Conservation (phyloP, 2,113 vertebrate genomes). For the Zootoca vivipara region DNA sequence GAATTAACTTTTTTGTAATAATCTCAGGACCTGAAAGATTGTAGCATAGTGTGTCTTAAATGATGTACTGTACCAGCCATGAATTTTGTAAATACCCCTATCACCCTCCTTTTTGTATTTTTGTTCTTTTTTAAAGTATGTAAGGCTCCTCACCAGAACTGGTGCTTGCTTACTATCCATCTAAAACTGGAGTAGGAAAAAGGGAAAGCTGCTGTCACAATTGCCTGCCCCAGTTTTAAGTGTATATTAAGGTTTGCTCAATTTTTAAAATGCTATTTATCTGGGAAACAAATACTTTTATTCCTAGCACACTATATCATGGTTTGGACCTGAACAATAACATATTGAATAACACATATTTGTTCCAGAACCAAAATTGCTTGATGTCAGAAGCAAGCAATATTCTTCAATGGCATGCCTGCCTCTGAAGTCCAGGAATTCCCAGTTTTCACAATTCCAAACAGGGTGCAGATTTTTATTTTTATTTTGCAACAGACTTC, state of each 20-base stretch:
- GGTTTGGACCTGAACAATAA: constrained; percentile 6
- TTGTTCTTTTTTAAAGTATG: constrained; percentile 72
- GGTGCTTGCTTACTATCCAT: constrained; percentile 75
- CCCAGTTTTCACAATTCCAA: neutral
- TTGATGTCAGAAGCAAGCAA: neutral
- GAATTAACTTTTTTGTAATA: constrained; percentile 78
- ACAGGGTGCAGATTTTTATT: constrained; percentile 17
- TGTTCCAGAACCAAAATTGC: constrained; percentile 3
- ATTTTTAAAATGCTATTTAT: constrained; percentile 35
- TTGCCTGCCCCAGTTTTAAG: constrained; percentile 61
- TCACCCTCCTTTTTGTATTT: constrained; percentile 81
- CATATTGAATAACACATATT: neutral
- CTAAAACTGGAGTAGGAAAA: constrained; percentile 70
- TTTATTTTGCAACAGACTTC: constrained; percentile 66
- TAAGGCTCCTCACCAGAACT: constrained; percentile 77
- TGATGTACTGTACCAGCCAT: constrained; percentile 87
- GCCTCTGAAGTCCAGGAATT: constrained; percentile 45
- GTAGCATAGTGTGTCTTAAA: constrained; percentile 89
- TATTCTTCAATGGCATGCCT: constrained; percentile 9
- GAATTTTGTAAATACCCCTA: constrained; percentile 85
- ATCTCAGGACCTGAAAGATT: constrained; percentile 87
- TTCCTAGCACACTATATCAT: constrained; percentile 6
- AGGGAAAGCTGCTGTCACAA: constrained; percentile 74
- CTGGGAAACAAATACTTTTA: constrained; percentile 27
- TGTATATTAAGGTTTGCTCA: constrained; percentile 43